phyloP scores from a whole-genome alignment of 2,888 invertebrate species.

The Drosophila paracracens region DNA sequence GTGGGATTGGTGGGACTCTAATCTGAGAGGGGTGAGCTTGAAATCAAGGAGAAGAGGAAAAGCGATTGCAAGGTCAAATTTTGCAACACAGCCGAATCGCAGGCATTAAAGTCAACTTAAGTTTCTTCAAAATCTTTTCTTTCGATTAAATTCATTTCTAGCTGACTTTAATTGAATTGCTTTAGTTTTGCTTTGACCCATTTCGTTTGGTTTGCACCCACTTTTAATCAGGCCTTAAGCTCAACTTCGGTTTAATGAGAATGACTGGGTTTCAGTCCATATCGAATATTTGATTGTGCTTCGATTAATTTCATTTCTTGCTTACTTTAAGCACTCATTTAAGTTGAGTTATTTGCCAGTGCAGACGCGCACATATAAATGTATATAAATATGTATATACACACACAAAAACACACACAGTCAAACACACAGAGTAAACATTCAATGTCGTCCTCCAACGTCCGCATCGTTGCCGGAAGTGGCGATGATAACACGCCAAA shows the following conservation, averaged over 20 bases:
- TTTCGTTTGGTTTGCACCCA: not conserved
- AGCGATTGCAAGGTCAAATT: not conserved
- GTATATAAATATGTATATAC: not conserved
- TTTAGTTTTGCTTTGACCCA: not conserved
- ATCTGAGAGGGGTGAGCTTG: not conserved
- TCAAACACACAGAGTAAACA: constrained; percentile 11
- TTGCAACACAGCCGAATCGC: not conserved
- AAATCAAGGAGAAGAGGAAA: not conserved
- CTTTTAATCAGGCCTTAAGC: constrained; percentile 1
- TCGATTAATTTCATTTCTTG: constrained; percentile 16
- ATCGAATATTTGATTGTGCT: constrained; percentile 18
- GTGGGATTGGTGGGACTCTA: not conserved
- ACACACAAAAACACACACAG: constrained; percentile 1
- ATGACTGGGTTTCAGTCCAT: constrained; percentile 17
- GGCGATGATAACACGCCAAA: constrained; percentile 78
- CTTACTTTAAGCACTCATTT: constrained; percentile 51
- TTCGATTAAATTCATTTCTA: not conserved
- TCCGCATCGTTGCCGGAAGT: constrained; percentile 62
- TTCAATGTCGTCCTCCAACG: constrained; percentile 53
- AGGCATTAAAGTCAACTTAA: not conserved
- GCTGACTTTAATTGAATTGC: not conserved
- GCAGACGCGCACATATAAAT: not conserved
- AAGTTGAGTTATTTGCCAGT: constrained; percentile 40
- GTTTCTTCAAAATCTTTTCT: not conserved
- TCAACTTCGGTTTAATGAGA: constrained; percentile 20